phyloP scores from a whole-genome alignment of 1,140 invertebrate genomes.

The Drosophila ironensis region DNA sequence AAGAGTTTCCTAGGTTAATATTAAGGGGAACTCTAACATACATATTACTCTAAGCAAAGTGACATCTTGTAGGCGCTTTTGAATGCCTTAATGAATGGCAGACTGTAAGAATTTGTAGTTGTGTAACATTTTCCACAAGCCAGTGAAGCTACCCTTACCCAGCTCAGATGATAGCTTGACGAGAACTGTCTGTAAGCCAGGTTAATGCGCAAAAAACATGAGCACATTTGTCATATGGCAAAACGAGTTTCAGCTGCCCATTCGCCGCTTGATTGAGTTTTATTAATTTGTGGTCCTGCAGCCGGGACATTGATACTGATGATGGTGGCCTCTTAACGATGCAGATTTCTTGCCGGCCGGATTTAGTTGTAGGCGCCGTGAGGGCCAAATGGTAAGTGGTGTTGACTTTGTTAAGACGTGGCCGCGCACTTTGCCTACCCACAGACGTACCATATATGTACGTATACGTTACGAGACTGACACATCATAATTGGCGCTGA shows the following conservation, averaged over 20 bases:
- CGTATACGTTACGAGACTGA: conserved; percentile 64
- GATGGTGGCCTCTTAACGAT: not conserved
- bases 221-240: conserved; percentile 33
- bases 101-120: too few species aligned
- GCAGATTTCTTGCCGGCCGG: not conserved
- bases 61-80: too few species aligned
- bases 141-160: not conserved
- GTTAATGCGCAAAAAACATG: conserved; percentile 57
- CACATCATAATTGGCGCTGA: conserved; percentile 68
- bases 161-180: not conserved
- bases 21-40: too few species aligned
- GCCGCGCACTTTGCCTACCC: conserved; percentile 42
- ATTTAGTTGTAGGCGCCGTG: not conserved
- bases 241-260: conserved; percentile 10
- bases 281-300: conserved; percentile 65
- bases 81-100: too few species aligned
- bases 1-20: too few species aligned
- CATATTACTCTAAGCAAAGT: too few species aligned
- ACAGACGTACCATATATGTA: too few species aligned
- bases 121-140: not conserved
- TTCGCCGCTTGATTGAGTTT: conserved; percentile 62
- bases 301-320: conserved; percentile 45
- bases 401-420: conserved; percentile 52
- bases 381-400: conserved; percentile 29
- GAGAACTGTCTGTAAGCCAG: conserved; percentile 16